phyloP scores from a whole-genome alignment of 1,140 invertebrate species.

The Drosophila miranda region DNA sequence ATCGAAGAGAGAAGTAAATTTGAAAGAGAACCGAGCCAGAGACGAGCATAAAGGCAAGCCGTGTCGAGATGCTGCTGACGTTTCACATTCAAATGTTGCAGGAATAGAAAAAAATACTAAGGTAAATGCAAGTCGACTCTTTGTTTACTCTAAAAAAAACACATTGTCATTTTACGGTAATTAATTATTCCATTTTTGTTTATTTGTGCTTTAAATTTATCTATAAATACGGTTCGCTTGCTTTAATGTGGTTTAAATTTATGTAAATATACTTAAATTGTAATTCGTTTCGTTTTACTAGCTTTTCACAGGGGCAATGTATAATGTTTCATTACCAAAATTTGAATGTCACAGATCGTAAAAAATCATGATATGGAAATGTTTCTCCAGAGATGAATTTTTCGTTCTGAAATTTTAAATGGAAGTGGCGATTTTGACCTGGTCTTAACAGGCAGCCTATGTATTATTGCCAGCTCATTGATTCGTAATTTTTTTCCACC shows the following conservation, averaged over 20 bases:
- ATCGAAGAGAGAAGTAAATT: slow-evolving; percentile 5
- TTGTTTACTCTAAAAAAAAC: slow-evolving; percentile 26
- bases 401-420: too few species aligned
- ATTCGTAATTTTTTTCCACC: too few species aligned
- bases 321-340: too few species aligned
- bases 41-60: slow-evolving; percentile 54
- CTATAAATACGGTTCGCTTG: not conserved
- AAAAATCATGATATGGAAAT: too few species aligned
- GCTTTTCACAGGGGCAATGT: too few species aligned
- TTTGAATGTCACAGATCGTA: too few species aligned
- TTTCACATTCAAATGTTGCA: slow-evolving; percentile 77
- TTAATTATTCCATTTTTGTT: not conserved
- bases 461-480: too few species aligned
- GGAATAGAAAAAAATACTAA: slow-evolving; percentile 26
- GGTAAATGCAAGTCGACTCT: slow-evolving; percentile 16
- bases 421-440: too few species aligned
- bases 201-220: not conserved
- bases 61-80: slow-evolving; percentile 71
- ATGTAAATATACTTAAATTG: not conserved
- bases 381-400: too few species aligned
- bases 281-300: too few species aligned
- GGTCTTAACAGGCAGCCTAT: too few species aligned
- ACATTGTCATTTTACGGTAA: not conserved
- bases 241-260: not conserved
- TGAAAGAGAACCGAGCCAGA: slow-evolving; percentile 17